Base-by-base conservation (phyloP, 2,113 vertebrate species). In the Paralichthys olivaceus region DNA sequence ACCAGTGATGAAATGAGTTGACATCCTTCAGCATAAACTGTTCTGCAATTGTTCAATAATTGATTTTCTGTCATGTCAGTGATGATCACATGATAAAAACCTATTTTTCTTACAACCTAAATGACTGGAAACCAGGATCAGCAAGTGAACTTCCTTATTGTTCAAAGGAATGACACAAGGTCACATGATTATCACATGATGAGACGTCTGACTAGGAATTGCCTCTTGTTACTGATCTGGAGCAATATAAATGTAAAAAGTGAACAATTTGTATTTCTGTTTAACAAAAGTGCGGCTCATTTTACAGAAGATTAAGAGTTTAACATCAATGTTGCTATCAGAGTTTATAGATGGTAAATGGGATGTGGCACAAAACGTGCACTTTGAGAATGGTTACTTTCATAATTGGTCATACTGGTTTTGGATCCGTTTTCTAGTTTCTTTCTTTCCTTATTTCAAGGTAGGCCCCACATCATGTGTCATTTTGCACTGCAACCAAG, bases 111-210 rank as follows among this genome's bases (percentile, higher is more conserved):
- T 11, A 47, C 2, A 40, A n/a, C 28, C 58, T 26, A 8, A 37
- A 19, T 37, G 19, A 23, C 15, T 78, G 6, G n/a, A 69, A 84
- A 77, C 22, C 1, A 19, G 1, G 8, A 54, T 77, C 59, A 79
- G 81, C 79, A 75, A 76, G 68, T 75, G 60, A 5, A 90, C 90
- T 92, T 93, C 90, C 91, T 87, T 74, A 69, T 88, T 81, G 77
- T 67, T 69, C 19, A 72, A 58, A 77, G 61, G 70, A 80, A 79
- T 80, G 89, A 83, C 70, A 83, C 57, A n/a, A 64, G 60, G 86
- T 92, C 92, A 93, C 91, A 90, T 92, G 92, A 90, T 79, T 14
- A 74, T 84, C 92, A 92, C 90, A 90, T 91, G 91, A 89, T 67
- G 23, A 68, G 70, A 75, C 84, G 58, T 86, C 60, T 86, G 76